Evolutionary conservation across 2,797 vertebrate genomes (phyloP).

Genomic region (Chiloscyllium punctatum): DNA sequence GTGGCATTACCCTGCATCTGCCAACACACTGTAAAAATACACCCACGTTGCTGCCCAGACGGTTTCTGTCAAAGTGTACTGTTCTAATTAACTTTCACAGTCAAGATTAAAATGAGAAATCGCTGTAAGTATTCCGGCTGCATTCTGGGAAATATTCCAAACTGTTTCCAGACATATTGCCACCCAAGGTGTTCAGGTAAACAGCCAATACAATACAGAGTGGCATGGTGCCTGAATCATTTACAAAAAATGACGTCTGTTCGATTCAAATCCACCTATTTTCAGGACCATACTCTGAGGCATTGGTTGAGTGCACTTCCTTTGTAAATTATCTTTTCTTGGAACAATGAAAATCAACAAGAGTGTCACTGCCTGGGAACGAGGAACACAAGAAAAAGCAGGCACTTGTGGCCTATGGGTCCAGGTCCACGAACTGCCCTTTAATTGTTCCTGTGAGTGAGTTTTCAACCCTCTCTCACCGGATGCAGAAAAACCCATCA

Average conservation of each 20-base stretch:
- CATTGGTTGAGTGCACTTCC: not conserved
- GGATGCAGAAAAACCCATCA: not conserved
- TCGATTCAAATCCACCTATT: not conserved
- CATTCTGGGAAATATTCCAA: not conserved
- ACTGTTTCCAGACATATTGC: not conserved
- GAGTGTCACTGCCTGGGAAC: not conserved
- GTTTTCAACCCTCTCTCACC: not conserved
- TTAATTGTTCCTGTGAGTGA: not conserved
- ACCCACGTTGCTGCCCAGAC: not conserved
- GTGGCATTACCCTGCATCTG: not conserved
- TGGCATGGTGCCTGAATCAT: not conserved
- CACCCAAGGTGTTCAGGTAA: not conserved
- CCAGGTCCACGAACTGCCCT: not conserved
- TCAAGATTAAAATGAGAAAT: not conserved
- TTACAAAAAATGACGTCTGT: not conserved
- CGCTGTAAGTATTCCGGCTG: not conserved
- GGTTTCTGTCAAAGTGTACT: not conserved
- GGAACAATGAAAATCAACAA: not conserved
- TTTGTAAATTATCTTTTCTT: not conserved
- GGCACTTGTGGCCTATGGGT: not conserved
- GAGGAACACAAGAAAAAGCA: not conserved
- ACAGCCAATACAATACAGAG: not conserved
- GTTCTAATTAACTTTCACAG: not conserved
- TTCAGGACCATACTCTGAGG: not conserved
- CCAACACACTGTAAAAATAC: not conserved